phyloP scores from a whole-genome alignment of 2,888 invertebrate species.

The Branchellion lobata region DNA sequence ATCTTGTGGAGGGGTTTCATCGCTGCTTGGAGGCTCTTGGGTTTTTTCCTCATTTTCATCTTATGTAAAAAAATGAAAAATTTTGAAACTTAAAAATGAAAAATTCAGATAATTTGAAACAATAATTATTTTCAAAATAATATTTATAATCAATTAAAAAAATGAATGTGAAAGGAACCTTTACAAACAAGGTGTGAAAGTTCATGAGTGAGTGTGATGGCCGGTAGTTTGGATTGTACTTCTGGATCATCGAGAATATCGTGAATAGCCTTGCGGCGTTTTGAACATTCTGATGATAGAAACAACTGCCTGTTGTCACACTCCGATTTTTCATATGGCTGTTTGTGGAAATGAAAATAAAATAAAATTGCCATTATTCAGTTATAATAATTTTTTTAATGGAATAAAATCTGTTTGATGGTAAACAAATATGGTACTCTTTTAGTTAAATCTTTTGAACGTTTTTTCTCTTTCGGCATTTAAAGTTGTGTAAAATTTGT shows the following conservation, averaged over 20 bases:
- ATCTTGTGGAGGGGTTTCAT: too few species aligned
- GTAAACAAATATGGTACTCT: background rate
- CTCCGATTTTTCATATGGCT: slow-evolving; percentile 6
- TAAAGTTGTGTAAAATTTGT: too few species aligned
- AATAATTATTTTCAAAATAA: too few species aligned
- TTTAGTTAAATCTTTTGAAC: background rate
- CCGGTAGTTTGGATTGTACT: slow-evolving; percentile 38
- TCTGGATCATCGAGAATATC: slow-evolving; percentile 42
- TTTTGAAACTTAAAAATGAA: too few species aligned
- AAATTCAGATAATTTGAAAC: too few species aligned
- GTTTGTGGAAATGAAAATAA: background rate
- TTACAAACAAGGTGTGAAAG: slow-evolving; percentile 23
- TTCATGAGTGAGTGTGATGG: slow-evolving; percentile 32
- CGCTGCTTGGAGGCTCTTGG: too few species aligned
- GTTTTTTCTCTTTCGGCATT: slow-evolving; percentile 4
- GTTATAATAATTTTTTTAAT: background rate
- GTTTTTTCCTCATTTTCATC: too few species aligned
- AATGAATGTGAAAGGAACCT: too few species aligned
- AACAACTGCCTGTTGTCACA: background rate
- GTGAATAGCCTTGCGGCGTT: slow-evolving; percentile 40
- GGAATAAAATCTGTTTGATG: background rate
- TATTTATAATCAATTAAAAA: too few species aligned
- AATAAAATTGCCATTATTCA: too few species aligned
- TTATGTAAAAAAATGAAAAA: too few species aligned
- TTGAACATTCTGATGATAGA: background rate